phyloP scores from a whole-genome alignment of 92 coral and sea anemone genomes.

The Phymanthus crucifer region DNA sequence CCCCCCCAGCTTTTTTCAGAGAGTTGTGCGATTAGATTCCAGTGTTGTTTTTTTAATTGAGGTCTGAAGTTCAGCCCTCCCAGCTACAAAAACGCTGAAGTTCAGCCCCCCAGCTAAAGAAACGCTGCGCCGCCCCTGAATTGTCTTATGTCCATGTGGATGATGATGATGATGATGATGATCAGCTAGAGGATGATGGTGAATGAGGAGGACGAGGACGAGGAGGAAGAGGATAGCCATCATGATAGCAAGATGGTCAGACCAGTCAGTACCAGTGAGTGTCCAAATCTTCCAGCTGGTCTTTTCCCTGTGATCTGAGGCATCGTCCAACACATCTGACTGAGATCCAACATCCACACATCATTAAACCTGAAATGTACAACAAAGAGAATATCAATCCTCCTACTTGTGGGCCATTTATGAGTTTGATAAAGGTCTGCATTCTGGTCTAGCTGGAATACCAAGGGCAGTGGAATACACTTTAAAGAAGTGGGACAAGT shows the following conservation, averaged over 20 bases:
- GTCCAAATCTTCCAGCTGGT: constrained; percentile 92
- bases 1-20: too few species aligned
- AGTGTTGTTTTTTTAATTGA: too few species aligned
- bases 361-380: constrained; percentile 71
- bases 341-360: constrained; percentile 84
- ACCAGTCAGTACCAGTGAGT: constrained; percentile 79
- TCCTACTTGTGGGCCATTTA: not conserved
- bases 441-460: not conserved
- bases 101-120: too few species aligned
- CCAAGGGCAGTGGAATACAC: not conserved
- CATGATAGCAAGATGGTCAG: not conserved
- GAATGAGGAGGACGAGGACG: not conserved
- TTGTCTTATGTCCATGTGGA: too few species aligned
- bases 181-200: not conserved
- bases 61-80: too few species aligned
- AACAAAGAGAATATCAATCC: not conserved
- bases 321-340: constrained; percentile 53
- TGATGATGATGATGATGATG: not conserved
- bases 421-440: not conserved
- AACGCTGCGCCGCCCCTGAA: too few species aligned
- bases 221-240: not conserved
- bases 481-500: too few species aligned
- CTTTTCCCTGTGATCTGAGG: constrained; percentile 73
- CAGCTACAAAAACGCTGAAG: too few species aligned
- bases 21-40: too few species aligned